A percentile compares a stretch with the other conserved stretches of the same genome.
Evolutionary conservation across 2,888 invertebrate genomes (phyloP).

Genomic region (Pammene aurita): DNA sequence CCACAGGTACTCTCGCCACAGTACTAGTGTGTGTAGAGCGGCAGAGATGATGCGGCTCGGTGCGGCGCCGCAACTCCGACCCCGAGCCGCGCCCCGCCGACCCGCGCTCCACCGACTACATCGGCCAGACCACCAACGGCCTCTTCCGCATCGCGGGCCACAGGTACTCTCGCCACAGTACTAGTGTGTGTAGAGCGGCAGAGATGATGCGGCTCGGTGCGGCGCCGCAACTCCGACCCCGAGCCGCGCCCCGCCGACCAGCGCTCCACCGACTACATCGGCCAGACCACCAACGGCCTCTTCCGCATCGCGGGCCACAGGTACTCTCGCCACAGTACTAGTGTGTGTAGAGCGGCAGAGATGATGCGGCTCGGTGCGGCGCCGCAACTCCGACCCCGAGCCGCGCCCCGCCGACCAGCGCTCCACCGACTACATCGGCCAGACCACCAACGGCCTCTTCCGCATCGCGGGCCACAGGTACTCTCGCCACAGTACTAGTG

Average conservation of each 20-base stretch:
- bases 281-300: slow-evolving; percentile 84
- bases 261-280: slow-evolving; percentile 81
- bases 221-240: slow-evolving; percentile 73
- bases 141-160: slow-evolving; percentile 90
- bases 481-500: no score
- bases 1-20: slow-evolving; percentile 77
- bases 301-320: slow-evolving; percentile 90
- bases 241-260: slow-evolving; percentile 85
- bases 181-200: slow-evolving; percentile 48
- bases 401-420: slow-evolving; percentile 83
- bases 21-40: slow-evolving; percentile 40
- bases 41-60: slow-evolving; percentile 62
- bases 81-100: slow-evolving; percentile 85
- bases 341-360: slow-evolving; percentile 54
- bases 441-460: slow-evolving; percentile 86
- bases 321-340: slow-evolving; percentile 49
- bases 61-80: slow-evolving; percentile 77
- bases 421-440: slow-evolving; percentile 82
- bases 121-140: slow-evolving; percentile 84
- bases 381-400: slow-evolving; percentile 77
- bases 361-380: slow-evolving; percentile 75
- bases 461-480: slow-evolving; percentile 89
- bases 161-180: slow-evolving; percentile 61
- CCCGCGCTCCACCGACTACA: slow-evolving; percentile 80
- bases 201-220: slow-evolving; percentile 71